phyloP scores from a whole-genome alignment of 2,888 invertebrate genomes.

The Toxonevra muliebris region DNA sequence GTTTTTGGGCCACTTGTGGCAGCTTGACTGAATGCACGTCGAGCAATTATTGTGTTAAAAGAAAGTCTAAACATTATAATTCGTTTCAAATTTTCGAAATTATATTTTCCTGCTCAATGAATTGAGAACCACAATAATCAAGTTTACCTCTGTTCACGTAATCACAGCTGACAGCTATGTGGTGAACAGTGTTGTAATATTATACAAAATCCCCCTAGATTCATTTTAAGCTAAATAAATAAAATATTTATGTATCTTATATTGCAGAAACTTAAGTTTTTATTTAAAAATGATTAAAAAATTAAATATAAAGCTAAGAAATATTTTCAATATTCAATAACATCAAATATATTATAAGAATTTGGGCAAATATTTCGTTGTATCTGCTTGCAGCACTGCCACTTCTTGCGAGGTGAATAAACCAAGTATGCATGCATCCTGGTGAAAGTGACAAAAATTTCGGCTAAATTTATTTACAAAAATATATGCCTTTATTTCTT shows the following conservation, averaged over 20 bases:
- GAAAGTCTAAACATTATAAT: slow-evolving; percentile 44
- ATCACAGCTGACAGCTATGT: slow-evolving; percentile 20
- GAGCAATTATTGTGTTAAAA: slow-evolving; percentile 38
- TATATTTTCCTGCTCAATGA: neutral
- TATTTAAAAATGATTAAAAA: no score
- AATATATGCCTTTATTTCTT: slow-evolving; percentile 44
- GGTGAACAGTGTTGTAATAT: no score
- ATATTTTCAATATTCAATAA: no score
- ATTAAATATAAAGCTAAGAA: no score
- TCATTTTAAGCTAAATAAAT: no score
- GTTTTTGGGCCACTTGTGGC: slow-evolving; percentile 25
- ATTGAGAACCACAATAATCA: neutral
- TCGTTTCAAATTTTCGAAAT: neutral
- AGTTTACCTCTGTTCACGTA: slow-evolving; percentile 12
- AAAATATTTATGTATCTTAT: no score
- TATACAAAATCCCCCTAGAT: no score
- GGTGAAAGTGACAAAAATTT: no score
- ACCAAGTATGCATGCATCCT: no score
- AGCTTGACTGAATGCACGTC: slow-evolving; percentile 13
- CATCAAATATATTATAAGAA: no score
- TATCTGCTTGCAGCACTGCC: neutral
- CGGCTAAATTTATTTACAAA: neutral
- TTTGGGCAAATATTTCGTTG: no score
- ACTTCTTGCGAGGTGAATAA: neutral
- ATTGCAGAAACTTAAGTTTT: no score